Percentiles rank a stretch among this genome's conserved stretches.
These are phyloP conservation scores for Chitala chitala DNA, from an alignment of 2,113 vertebrate genomes.

Conservation along the genomic window DNA sequence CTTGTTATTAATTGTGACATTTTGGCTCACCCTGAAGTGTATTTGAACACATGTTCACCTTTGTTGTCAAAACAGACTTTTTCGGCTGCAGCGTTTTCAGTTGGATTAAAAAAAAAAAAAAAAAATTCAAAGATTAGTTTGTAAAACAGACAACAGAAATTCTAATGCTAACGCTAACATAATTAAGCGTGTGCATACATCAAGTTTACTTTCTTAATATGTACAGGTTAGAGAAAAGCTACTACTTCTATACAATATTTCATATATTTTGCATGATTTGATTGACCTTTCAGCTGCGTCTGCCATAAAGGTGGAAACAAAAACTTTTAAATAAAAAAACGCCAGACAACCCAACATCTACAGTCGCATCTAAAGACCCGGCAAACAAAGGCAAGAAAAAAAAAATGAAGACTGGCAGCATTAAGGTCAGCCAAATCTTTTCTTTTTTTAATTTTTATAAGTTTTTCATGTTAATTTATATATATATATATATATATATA, in stretches of 20 bases:
- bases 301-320: conserved; percentile 53
- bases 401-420: conserved; percentile 50
- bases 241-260: conserved; percentile 76
- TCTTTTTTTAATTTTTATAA: conserved; percentile 32
- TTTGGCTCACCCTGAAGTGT: conserved; percentile 67
- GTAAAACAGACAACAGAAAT: conserved; percentile 74
- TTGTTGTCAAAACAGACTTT: conserved; percentile 1
- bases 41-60: conserved; percentile 20
- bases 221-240: conserved; percentile 70
- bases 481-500: conserved; percentile 63
- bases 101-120: neutral
- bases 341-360: conserved; percentile 44
- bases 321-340: conserved; percentile 47
- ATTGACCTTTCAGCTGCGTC: conserved; percentile 66
- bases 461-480: conserved; percentile 47
- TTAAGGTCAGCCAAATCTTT: conserved; percentile 61
- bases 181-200: conserved; percentile 55
- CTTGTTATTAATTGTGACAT: too few relatives aligned
- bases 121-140: conserved; percentile 65
- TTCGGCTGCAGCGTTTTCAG: neutral
- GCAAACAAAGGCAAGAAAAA: conserved; percentile 40
- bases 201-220: conserved; percentile 69
- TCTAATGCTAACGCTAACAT: conserved; percentile 79
- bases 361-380: conserved; percentile 38
- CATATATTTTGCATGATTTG: conserved; percentile 54